Base-by-base conservation (phyloP, 1,140 invertebrate genomes). In the Dryas iulia region DNA sequence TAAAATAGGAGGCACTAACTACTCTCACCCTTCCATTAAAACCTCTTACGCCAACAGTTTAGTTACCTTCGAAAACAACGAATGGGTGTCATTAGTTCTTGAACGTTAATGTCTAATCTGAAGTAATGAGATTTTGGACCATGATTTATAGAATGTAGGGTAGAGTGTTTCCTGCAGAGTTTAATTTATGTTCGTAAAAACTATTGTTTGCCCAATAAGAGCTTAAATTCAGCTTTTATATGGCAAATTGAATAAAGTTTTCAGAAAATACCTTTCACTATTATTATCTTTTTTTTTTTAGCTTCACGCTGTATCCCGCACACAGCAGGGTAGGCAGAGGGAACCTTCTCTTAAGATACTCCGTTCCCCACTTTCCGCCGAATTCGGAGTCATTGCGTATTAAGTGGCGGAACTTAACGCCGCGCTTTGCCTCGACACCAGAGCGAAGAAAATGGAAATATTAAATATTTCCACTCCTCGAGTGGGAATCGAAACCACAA, bases 71-170 rank as follows among this genome's bases (percentile, higher is more conserved):
- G 39, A 47, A 47, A 47, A 47, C 39, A 47, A 47, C 39, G 39
- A 47, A 47, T 47, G 18, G 39, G 39, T 47, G 18, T 47, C 39
- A 47, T 47, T 47, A 47, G 39, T 47, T 47, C 39, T 47, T 47
- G 39, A 47, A 47, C 39, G 39, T 47, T 47, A 47, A 47, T 47
- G 39, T 47, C 39, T 47, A 47, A 47, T 47, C 39, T 47, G 39
- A 10, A 47, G 18, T 47, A 47, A 47, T 47, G 39, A 47, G 39
- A 47, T 47, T 47, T 47, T 47, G 18, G 39, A 18, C 39, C 39
- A 47, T 47, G 39, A 47, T 47, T 47, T 47, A 47, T 21, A 21
- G 18, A 11, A 47, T 47, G 6, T 47, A 21, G 18, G 18, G 39
- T 47, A 10, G 2, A 18, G 21, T 47, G 39, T 47, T 47, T 47